Evolutionary conservation across 1,140 invertebrate species (phyloP).

Genomic region (Anagrus nilaparvatae): DNA sequence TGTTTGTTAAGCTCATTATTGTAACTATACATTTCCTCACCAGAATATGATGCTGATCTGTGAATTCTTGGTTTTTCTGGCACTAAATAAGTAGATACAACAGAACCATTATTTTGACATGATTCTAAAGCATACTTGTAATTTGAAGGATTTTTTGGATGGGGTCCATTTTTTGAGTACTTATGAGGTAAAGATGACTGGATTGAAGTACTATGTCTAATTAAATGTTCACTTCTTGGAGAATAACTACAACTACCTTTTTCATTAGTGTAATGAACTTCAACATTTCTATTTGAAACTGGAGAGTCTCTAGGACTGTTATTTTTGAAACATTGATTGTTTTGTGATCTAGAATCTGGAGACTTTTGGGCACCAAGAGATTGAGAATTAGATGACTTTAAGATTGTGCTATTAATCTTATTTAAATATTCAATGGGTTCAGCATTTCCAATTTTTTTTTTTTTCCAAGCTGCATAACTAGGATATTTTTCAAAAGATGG

Average conservation of each 20-base stretch:
- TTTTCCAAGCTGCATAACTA: slow-evolving; percentile 27
- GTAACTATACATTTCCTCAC: slow-evolving; percentile 2
- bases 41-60: slow-evolving; percentile 9
- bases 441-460: slow-evolving; percentile 24
- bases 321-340: not conserved
- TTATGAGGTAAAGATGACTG: not conserved
- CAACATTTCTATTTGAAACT: too few species aligned
- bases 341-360: not conserved
- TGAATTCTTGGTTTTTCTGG: slow-evolving; percentile 1
- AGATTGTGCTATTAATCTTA: not conserved
- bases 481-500: not conserved
- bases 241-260: not conserved
- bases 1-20: not conserved
- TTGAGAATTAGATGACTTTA: not conserved
- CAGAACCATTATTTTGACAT: too few species aligned
- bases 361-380: not conserved
- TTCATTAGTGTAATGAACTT: slow-evolving; percentile 3
- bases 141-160: not conserved
- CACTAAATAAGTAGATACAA: not conserved
- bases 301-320: not conserved
- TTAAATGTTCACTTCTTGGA: not conserved
- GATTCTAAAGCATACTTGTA: not conserved
- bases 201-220: not conserved
- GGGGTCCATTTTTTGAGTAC: not conserved
- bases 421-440: slow-evolving; percentile 3